These are phyloP conservation scores for Cecropterus lyciades DNA, from an alignment of 1,140 invertebrate genomes.

Conservation along the genomic window DNA sequence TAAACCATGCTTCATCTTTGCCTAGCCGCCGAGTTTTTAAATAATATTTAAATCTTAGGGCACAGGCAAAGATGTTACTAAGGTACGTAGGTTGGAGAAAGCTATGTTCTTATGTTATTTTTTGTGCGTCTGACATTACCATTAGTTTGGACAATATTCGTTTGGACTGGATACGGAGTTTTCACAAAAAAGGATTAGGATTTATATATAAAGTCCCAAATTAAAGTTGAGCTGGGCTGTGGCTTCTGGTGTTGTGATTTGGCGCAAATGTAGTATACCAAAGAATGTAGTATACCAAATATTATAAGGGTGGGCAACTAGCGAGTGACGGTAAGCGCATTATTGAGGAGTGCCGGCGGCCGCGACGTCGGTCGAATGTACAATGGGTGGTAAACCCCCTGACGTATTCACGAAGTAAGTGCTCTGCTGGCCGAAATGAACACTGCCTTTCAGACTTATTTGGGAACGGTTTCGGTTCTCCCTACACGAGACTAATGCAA, in stretches of 20 bases:
- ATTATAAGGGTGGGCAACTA: conserved; percentile 69
- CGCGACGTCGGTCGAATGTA: conserved; percentile 69
- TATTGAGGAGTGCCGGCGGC: conserved; percentile 64
- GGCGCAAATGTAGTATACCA: conserved; percentile 47
- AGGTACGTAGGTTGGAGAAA: no score
- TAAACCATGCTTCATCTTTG: background rate
- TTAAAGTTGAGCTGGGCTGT: no score
- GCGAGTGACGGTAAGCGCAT: conserved; percentile 73
- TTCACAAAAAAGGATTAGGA: no score
- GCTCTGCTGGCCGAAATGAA: conserved; percentile 66
- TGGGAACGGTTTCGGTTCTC: conserved; percentile 32
- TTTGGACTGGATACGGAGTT: no score
- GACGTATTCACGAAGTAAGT: conserved; percentile 66
- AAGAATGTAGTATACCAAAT: no score
- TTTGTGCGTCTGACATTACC: no score
- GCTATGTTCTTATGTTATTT: no score
- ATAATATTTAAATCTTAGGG: background rate
- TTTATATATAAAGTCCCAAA: no score
- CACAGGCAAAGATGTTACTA: no score
- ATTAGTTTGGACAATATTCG: no score
- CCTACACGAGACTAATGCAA: conserved; percentile 13
- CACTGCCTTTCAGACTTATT: conserved; percentile 64
- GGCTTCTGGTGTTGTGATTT: conserved; percentile 74
- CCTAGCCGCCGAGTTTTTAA: background rate
- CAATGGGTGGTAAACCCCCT: conserved; percentile 66